Percentiles rank a stretch among this genome's conserved stretches.
These are phyloP conservation scores for Littorina saxatilis DNA, from an alignment of 1,140 invertebrate genomes.

Conservation along the genomic window DNA sequence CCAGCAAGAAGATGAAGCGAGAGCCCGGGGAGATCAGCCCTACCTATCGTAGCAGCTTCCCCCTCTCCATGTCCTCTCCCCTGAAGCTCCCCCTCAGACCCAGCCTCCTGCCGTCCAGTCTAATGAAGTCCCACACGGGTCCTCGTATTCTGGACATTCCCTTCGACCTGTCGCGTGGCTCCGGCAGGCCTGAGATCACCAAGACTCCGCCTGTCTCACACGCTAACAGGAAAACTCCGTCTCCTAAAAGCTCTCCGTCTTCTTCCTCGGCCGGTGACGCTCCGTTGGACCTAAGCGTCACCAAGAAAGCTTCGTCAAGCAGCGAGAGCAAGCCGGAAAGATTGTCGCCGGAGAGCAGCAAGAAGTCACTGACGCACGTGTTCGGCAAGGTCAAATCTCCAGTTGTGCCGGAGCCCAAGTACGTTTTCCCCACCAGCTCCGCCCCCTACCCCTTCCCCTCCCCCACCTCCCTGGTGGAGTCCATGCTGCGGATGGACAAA, in stretches of 20 bases:
- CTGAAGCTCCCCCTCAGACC: neutral
- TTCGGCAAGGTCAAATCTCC: constrained; percentile 59
- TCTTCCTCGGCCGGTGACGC: constrained; percentile 44
- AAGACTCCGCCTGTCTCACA: neutral
- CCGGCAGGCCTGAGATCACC: neutral
- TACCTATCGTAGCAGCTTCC: neutral
- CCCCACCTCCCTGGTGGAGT: constrained; percentile 58
- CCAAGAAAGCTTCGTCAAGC: constrained; percentile 15
- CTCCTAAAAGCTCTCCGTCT: constrained; percentile 8
- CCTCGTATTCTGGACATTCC: constrained; percentile 35
- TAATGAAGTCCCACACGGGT: neutral
- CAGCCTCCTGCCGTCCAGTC: neutral
- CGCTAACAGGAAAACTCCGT: constrained; percentile 22
- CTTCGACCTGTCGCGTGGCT: constrained; percentile 52
- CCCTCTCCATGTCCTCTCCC: neutral
- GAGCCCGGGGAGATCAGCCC: constrained; percentile 35
- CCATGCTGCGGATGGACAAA: constrained; percentile 61
- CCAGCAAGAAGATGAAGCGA: constrained; percentile 8
- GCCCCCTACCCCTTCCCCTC: constrained; percentile 63
- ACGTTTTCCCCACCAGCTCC: constrained; percentile 43
- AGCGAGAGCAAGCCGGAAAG: constrained; percentile 49
- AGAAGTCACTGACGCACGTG: constrained; percentile 63
- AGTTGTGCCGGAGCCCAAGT: constrained; percentile 21
- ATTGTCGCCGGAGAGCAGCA: constrained; percentile 54
- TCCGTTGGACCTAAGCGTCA: constrained; percentile 61